Conservation (phyloP, 2,888 invertebrate genomes). For the Agrenia bidenticulata region DNA sequence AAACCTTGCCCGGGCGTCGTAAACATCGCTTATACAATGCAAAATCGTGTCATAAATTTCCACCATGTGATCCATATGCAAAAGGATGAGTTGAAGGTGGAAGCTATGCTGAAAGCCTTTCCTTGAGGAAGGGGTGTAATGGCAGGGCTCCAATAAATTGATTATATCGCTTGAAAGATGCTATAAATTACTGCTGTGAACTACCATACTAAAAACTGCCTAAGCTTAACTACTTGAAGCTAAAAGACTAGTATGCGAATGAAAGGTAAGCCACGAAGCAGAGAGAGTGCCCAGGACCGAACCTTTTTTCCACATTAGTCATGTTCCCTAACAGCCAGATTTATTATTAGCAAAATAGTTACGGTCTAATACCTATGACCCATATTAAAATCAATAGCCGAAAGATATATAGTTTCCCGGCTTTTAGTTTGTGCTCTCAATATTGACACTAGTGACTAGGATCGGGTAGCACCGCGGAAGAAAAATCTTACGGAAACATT, state of each 20-base stretch:
- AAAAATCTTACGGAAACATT: no score
- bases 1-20: conserved; percentile 30
- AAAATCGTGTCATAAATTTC: conserved; percentile 48
- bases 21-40: conserved; percentile 51
- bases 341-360: conserved; percentile 3
- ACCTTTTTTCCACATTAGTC: no score
- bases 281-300: no score
- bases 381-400: no score
- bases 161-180: conserved; percentile 51
- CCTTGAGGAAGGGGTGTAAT: conserved; percentile 27
- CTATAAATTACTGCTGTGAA: conserved; percentile 46
- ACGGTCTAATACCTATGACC: conserved; percentile 1
- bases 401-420: no score
- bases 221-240: no score
- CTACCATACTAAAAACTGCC: conserved; percentile 16
- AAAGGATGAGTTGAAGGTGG: conserved; percentile 8
- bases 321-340: not conserved
- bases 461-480: no score
- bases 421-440: no score
- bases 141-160: conserved; percentile 53
- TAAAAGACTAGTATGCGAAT: no score
- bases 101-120: conserved; percentile 2
- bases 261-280: no score
- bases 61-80: conserved; percentile 4
- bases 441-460: no score